Percentiles rank a stretch among this genome's conserved stretches.
These are phyloP conservation scores for Zaprionus lachaisei DNA, from an alignment of 1,140 invertebrate genomes.

Conservation along the genomic window DNA sequence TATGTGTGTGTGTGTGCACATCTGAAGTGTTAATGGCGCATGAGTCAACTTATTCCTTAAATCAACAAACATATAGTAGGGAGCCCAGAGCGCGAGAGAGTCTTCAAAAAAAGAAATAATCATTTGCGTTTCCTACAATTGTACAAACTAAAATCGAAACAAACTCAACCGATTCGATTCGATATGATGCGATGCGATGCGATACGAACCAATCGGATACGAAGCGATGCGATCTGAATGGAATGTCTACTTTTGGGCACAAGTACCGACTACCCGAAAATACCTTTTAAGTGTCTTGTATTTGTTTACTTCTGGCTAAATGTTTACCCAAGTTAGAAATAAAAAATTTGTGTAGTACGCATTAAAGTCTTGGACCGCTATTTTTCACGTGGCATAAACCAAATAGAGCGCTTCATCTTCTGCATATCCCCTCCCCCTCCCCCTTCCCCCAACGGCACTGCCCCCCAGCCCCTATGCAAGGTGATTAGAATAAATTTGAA, in stretches of 20 bases:
- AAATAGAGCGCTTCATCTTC: constrained; percentile 41
- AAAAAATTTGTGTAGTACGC: constrained; percentile 73
- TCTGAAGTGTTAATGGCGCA: constrained; percentile 77
- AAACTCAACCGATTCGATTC: constrained; percentile 44
- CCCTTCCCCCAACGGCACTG: neutral
- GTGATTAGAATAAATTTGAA: constrained; percentile 61
- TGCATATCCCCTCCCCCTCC: neutral
- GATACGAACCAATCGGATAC: constrained; percentile 9
- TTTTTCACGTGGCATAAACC: constrained; percentile 72
- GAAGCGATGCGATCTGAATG: constrained; percentile 19
- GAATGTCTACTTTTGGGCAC: constrained; percentile 75
- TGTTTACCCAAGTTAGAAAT: constrained; percentile 76
- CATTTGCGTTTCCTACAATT: constrained; percentile 64
- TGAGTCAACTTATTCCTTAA: constrained; percentile 77
- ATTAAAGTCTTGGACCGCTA: constrained; percentile 76
- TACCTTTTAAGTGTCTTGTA: constrained; percentile 80
- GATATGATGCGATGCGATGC: constrained; percentile 8
- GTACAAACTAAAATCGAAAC: constrained; percentile 40
- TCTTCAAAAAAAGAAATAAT: constrained; percentile 50
- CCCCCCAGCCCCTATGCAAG: neutral
- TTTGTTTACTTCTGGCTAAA: constrained; percentile 80
- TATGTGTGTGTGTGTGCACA: constrained; percentile 41
- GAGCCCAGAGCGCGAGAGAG: constrained; percentile 14
- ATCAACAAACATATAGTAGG: constrained; percentile 70
- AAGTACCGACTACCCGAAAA: constrained; percentile 76